These are phyloP conservation scores for Drosophila elegans DNA, from an alignment of 1,140 invertebrate genomes.

Conservation along the genomic window DNA sequence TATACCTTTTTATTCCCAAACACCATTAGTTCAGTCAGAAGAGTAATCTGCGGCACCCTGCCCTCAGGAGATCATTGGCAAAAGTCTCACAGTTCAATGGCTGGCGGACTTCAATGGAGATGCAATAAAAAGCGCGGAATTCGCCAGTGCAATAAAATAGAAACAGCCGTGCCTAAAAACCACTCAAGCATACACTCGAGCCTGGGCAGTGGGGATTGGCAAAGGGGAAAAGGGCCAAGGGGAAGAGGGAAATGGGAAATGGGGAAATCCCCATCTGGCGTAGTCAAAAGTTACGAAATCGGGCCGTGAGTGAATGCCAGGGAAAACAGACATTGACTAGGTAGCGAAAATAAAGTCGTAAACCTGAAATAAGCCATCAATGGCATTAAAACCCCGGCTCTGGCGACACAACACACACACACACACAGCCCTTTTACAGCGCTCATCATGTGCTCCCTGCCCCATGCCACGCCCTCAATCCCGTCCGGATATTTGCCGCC, in stretches of 20 bases:
- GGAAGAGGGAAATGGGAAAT: not conserved
- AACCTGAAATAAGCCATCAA: conserved; percentile 83
- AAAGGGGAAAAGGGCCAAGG: not conserved
- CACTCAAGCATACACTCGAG: conserved; percentile 71
- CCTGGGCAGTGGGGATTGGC: conserved; percentile 6
- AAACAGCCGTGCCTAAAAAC: conserved; percentile 81
- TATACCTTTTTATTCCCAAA: not conserved
- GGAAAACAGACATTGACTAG: conserved; percentile 61
- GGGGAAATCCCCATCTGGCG: conserved; percentile 16
- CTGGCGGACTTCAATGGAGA: conserved; percentile 70
- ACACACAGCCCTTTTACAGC: conserved; percentile 54
- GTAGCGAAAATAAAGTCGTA: conserved; percentile 82
- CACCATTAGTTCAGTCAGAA: conserved; percentile 16
- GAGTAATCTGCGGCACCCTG: conserved; percentile 39
- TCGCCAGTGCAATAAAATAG: conserved; percentile 78
- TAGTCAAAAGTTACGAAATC: conserved; percentile 79
- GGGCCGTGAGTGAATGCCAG: conserved; percentile 69
- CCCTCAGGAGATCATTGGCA: conserved; percentile 49
- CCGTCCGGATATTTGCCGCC: conserved; percentile 7
- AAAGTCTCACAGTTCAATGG: conserved; percentile 73
- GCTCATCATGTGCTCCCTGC: conserved; percentile 26
- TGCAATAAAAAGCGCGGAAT: conserved; percentile 79
- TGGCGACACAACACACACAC: conserved; percentile 27
- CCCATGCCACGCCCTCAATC: conserved; percentile 1
- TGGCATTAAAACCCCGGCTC: conserved; percentile 75